phyloP scores from a whole-genome alignment of 2,888 invertebrate genomes.

The Fragum whitleyi region DNA sequence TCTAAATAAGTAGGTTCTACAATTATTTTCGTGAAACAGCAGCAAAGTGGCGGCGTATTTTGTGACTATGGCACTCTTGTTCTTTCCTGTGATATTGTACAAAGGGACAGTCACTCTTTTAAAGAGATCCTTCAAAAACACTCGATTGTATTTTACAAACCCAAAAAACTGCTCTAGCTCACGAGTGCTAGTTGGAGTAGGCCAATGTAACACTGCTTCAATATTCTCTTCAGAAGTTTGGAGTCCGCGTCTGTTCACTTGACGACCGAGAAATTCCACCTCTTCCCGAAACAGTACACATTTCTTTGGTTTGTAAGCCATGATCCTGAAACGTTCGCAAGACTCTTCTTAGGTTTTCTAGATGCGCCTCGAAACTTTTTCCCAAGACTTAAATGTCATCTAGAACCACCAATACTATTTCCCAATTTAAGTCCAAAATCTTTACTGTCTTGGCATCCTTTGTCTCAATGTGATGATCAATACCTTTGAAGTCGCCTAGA shows the following conservation, averaged over 20 bases:
- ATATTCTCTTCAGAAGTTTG: slow-evolving; percentile 14
- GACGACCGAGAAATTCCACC: slow-evolving; percentile 51
- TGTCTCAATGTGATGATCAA: no score
- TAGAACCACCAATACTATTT: slow-evolving; percentile 44
- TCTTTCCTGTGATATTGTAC: slow-evolving; percentile 46
- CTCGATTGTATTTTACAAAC: slow-evolving; percentile 54
- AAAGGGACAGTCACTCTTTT: slow-evolving; percentile 9
- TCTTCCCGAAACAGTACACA: slow-evolving; percentile 53
- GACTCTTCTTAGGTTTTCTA: slow-evolving; percentile 37
- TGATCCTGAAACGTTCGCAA: slow-evolving; percentile 46
- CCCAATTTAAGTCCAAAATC: no score
- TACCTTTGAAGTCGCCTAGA: no score
- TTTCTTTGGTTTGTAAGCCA: slow-evolving; percentile 54
- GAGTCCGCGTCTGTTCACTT: slow-evolving; percentile 23
- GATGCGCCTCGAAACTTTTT: slow-evolving; percentile 22
- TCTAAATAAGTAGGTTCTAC: no score
- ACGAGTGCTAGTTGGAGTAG: slow-evolving; percentile 18
- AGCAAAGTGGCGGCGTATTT: no score
- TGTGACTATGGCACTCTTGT: no score
- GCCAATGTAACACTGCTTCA: slow-evolving; percentile 30
- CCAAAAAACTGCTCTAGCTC: slow-evolving; percentile 62
- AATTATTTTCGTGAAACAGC: no score
- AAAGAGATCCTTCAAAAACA: slow-evolving; percentile 34
- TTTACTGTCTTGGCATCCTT: no score
- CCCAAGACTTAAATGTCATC: slow-evolving; percentile 50